Evolutionary conservation across 2,888 invertebrate species (phyloP), one percentile per base, ranked within the genome.

Genomic region (Macrophya annulata): DNA sequence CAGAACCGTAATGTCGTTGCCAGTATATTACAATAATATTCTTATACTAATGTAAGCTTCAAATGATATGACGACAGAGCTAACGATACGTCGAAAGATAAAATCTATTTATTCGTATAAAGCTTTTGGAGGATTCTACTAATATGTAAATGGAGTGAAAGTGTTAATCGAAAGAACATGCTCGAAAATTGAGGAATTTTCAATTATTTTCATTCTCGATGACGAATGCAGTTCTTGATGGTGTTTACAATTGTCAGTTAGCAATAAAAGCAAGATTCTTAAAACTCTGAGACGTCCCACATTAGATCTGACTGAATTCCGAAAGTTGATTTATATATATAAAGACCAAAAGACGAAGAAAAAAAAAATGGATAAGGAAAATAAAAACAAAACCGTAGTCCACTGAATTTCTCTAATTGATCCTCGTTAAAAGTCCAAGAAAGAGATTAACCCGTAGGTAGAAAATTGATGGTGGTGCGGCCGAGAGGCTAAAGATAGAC

Each of bases 381-480:
- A 31, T 31, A 31, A 3, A 5, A 12, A 12, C 4, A 15, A 81
- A 43, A 62, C 12, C 31, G 15, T 8, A 43, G 12, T 62, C 81
- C 21, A 43, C 62, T 59, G 62, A 62, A 62, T 81, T 62, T 25
- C 81, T 81, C 62, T 62, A 81, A 81, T 81, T 62, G 81, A 81
- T 81, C 81, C 81, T 81, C 62, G 25, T 81, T 81, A 81, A 81
- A 81, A 62, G 81, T 81, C 59, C 62, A 43, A 81, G 81, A 40
- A 43, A 40, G 62, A 81, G 79, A 81, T 81, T 81, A 81, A 81
- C 81, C 62, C 59, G 59, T 81, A 43, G 62, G 62, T 81, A 62
- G 79, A 55, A 81, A 81, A 81, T 81, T 51, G 59, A 81, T 81
- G 81, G 59, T 62, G 83, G 83, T 25, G 68, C 68, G 43, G 48